phyloP scores from a whole-genome alignment of 2,113 vertebrate genomes.

The Pollachius pollachius region DNA sequence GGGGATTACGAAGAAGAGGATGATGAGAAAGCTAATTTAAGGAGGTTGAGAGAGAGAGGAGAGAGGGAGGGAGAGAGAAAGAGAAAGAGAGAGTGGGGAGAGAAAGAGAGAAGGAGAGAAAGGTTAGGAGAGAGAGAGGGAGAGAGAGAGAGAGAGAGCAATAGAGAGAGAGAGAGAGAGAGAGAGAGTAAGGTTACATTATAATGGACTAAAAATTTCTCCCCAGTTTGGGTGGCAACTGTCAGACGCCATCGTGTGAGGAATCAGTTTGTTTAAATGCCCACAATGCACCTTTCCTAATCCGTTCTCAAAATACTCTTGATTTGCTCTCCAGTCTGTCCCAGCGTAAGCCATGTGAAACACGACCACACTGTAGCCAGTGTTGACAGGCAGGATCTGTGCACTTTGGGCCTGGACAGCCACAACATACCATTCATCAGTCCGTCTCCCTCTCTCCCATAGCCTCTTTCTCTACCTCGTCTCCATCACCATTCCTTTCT shows the following conservation, averaged over 20 bases:
- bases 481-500: not conserved
- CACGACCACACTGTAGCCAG: no score
- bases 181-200: not conserved
- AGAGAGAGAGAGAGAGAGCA: not conserved
- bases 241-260: constrained; percentile 5
- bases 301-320: constrained; percentile 31
- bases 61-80: constrained; percentile 15
- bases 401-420: constrained; percentile 28
- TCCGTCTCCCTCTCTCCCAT: not conserved
- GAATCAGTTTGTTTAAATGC: constrained; percentile 31
- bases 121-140: constrained; percentile 4
- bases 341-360: no score
- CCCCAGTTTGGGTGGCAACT: constrained; percentile 24
- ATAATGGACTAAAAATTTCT: constrained; percentile 43
- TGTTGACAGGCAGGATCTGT: not conserved
- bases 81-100: not conserved
- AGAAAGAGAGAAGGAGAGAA: not conserved
- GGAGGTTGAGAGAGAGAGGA: constrained; percentile 42
- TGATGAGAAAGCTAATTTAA: constrained; percentile 61
- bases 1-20: constrained; percentile 45
- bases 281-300: constrained; percentile 33
- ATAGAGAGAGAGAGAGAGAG: not conserved
- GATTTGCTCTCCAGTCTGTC: not conserved
- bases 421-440: constrained; percentile 37
- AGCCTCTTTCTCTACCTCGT: constrained; percentile 9